Base-by-base conservation (phyloP, 2,797 vertebrate species). In the Lophius americanus region DNA sequence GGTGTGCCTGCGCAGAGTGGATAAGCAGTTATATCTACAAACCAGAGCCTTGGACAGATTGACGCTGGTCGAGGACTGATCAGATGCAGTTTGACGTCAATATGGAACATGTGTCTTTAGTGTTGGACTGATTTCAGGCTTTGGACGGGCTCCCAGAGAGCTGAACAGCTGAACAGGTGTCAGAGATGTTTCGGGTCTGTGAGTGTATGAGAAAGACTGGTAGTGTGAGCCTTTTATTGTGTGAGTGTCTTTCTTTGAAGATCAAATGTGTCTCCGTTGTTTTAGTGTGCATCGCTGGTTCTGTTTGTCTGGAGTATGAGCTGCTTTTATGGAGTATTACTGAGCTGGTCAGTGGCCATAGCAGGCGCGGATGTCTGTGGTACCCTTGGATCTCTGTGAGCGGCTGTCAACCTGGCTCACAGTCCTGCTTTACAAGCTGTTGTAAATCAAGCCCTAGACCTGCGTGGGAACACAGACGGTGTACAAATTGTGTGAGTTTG, bases 51-150 rank as follows among this genome's bases (percentile, higher is more conserved):
- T 86, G 90, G 88, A 89, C 89, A 89, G 79, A 83, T 79, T 85
- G 88, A 90, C 88, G 88, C 87, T 87, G 84, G 76, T 76, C 6
- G 50, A 60, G 70, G 54, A 59, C 36, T 64, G 85, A 88, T 89
- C 82, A 85, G 84, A 86, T 63, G 73, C 73, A 87, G 74, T 85
- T 88, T 86, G 85, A 88, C 87, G 81, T 85, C 83, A 89, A 88
- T 90, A 68, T 54, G 80, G 74, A 90, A 85, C 87, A 88, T 85
- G 83, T 90, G 87, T 90, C 76, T 66, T 48, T 39, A 43, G 71
- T 42, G 76, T 44, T 73, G 79, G 73, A 81, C 67, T 53, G 76
- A 87, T 78, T 49, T 66, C 77, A 79, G 79, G 67, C 79, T 54
- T 77, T 86, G 83, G 84, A 82, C 9, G 9, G 32, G 52, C 59